Base-by-base conservation (phyloP, 2,797 vertebrate genomes). In the Takifugu rubripes region DNA sequence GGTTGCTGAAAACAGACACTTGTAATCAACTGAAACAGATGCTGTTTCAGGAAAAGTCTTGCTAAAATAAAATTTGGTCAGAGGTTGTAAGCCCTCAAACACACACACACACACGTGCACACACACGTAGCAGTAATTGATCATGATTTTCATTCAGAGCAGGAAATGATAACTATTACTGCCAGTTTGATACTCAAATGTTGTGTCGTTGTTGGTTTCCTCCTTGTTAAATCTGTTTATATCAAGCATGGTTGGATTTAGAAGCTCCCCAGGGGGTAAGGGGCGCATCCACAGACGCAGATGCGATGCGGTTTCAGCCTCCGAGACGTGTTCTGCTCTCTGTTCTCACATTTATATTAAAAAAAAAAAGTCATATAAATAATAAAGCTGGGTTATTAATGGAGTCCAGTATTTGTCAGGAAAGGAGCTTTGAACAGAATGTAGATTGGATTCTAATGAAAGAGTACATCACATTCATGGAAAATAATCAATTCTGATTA, bases 181-280 rank as follows among this genome's bases (percentile, higher is more conserved):
- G 2, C 46, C 21, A 36, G 44, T 27, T 57, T 15, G 25, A 3
- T 44, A 29, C 16, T 70, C 12, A 50, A 11, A 48, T 3, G 11
- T 46, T 51, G 48, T 49, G 36, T 40, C 36, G 36, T 40, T 40
- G 36, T 40, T 40, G 36, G 36, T 40, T 40, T 40, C 36, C 15
- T 57, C 21, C 7, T 27, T 26, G 24, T 45, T 56, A 31, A 44
- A 43, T 70, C 45, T 36, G 52, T 42, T 70, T 50, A 29, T 51
- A 49, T 64, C 15, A 57, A 43, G 57, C 31, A 29, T 36, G 33
- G 42, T 57, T 21, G 29, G 15, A 15, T 59, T 45, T 47, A 31
- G 55, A 47, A 11, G 26, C 48, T 50, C 47, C 48, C 16, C 9
- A 9, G 33, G 36, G 61, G 52, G 29, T 52, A 0, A 17, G n/a